Evolutionary conservation across 2,888 invertebrate genomes (phyloP), one percentile per base, ranked within the genome.

Genomic region (Elegia similella): DNA sequence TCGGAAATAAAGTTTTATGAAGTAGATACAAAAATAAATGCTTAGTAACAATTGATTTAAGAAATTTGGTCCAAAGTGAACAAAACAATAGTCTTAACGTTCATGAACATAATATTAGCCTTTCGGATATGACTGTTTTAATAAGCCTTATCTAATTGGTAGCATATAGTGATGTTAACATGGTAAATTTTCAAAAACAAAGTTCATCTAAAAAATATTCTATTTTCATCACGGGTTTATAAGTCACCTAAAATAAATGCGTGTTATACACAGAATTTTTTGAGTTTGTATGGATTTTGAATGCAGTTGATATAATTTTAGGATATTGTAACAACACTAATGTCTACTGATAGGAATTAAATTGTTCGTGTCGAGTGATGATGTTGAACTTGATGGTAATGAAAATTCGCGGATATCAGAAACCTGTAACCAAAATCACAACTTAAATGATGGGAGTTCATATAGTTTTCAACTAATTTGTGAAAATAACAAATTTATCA

Each of bases 201-300:
- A 85, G 85, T 78, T 89, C 78, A 76, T 90, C 89, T 90, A 90
- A 90, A 90, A 90, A 89, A 80, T 85, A 86, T 79, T 70, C 68
- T 62, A 68, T 66, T 75, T 70, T 73, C 66, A 69, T 69, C 76
- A 75, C 42, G 73, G 59, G 62, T 59, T 63, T 63, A 60, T 72
- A 76, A 70, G 69, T 69, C 68, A 73, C 73, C 70, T 61, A 75
- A 75, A 74, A 70, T 68, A 73, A 81, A 76, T 71, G 76, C 73
- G 79, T 80, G 78, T 75, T 76, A 76, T 75, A 69, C 69, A 76
- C 73, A 68, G 72, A 73, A 75, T 63, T 64, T n/a, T 64, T 61
- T 64, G 70, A 67, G 70, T 67, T 64, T 72, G 72, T 68, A 65
- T 72, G 68, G 69, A 69, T 70, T 66, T 69, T 75, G 70, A 68